These are phyloP conservation scores for Temnothorax longispinosus DNA, from an alignment of 1,140 invertebrate genomes.

Conservation along the genomic window DNA sequence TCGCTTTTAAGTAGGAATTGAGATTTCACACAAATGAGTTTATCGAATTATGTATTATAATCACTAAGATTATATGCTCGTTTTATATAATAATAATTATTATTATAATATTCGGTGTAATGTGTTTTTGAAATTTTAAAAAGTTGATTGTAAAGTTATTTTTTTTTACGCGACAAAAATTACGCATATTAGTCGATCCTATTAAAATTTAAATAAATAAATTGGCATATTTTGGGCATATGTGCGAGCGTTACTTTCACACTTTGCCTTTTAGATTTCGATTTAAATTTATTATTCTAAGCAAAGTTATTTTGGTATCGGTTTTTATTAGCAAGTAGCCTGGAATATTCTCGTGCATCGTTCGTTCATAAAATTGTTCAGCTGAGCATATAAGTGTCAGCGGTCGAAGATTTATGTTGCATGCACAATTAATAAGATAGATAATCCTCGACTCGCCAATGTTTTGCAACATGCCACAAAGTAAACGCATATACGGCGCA, in stretches of 20 bases:
- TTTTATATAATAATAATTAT: background rate
- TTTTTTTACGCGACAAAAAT: background rate
- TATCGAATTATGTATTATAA: background rate
- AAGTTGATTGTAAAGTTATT: background rate
- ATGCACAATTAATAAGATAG: constrained; percentile 30
- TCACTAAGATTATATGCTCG: background rate
- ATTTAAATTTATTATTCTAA: constrained; percentile 25
- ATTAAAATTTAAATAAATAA: background rate
- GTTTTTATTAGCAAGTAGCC: background rate
- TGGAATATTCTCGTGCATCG: background rate
- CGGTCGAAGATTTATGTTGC: constrained; percentile 28
- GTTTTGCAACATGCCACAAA: background rate
- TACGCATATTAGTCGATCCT: background rate
- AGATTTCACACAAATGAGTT: background rate
- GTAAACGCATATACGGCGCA: background rate
- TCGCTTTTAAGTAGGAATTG: background rate
- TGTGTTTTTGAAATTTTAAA: background rate
- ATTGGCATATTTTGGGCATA: background rate
- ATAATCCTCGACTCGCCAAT: background rate
- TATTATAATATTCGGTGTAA: background rate
- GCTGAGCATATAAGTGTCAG: background rate
- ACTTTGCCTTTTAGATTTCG: background rate
- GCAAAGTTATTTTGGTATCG: background rate
- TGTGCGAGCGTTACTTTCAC: background rate
- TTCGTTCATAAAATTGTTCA: background rate